Evolutionary conservation across 2,797 vertebrate species (phyloP).

Genomic region (Gymnocypris eckloni): DNA sequence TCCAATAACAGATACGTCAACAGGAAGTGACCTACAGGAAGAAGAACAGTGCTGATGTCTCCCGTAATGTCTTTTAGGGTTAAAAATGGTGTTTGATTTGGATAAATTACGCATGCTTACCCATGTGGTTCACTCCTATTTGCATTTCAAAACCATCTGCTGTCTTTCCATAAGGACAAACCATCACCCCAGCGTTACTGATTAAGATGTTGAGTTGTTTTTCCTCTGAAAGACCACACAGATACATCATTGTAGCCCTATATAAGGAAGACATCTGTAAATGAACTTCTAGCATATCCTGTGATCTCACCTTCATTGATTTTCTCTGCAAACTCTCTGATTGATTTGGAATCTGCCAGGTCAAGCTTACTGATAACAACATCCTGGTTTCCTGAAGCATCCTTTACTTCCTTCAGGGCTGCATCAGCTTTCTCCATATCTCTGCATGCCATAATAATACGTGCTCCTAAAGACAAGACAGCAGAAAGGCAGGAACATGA

Average conservation of each 20-base stretch:
- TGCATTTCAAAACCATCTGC: constrained; percentile 95
- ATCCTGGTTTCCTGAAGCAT: constrained; percentile 79
- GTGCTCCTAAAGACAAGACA: constrained; percentile 78
- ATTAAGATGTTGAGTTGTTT: constrained; percentile 89
- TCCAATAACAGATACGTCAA: constrained; percentile 83
- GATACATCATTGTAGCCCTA: neutral
- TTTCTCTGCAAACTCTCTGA: constrained; percentile 85
- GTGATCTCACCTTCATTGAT: constrained; percentile 82
- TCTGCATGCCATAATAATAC: constrained; percentile 88
- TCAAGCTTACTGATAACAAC: constrained; percentile 85
- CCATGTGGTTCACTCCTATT: constrained; percentile 93
- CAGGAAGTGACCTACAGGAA: constrained; percentile 87
- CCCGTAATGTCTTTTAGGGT: neutral
- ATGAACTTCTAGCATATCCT: neutral
- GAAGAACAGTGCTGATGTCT: neutral
- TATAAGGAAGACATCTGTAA: no score
- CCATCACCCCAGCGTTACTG: constrained; percentile 96
- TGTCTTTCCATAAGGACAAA: constrained; percentile 89
- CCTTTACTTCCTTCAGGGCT: constrained; percentile 81
- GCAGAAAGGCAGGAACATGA: neutral
- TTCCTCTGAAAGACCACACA: constrained; percentile 78
- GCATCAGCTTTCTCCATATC: constrained; percentile 81
- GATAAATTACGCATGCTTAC: constrained; percentile 68
- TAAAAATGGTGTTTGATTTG: neutral
- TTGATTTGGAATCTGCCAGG: constrained; percentile 85